Base-by-base conservation (phyloP, 2,113 vertebrate species). In the Anhinga rufa region DNA sequence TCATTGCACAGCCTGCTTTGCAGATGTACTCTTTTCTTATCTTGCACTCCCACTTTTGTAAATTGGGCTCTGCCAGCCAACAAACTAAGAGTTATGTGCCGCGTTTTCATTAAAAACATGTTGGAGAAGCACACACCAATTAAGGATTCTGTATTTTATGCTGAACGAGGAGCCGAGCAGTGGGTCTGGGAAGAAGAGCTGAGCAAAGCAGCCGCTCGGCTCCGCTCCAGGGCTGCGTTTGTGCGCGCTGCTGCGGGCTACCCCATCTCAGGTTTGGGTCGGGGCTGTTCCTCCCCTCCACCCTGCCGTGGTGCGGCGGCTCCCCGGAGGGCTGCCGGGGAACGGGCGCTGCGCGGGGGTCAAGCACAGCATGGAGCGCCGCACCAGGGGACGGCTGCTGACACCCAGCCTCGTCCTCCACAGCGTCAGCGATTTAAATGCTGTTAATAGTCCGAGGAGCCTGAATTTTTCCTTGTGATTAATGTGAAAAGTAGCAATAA, bases 81-180 rank as follows among this genome's bases (percentile, higher is more conserved):
- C 99, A 99, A 99, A 99, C 99, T 98, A 98, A 99, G 99, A 99
- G 99, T 99, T 99, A 99, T 99, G 99, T 99, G 99, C 99, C 97
- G 99, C 98, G 98, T 99, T 99, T 99, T 99, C 99, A 99, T 99
- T 99, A 99, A 99, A 99, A 99, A 99, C 99, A 99, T 99, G 99
- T 99, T 99, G 99, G 98, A 99, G 99, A 96, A 99, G 98, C 99
- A 97, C 98, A 98, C 99, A 98, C 99, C 99, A 99, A 99, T 99
- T 99, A 99, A 99, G 99, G 99, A 98, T 98, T 98, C 97, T 98
- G 98, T 99, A 97, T 98, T 99, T 99, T 98, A 98, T 98, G 98
- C 98, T 98, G 98, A 98, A 95, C 98, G 98, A 99, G 99, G 99
- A 98, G 98, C 98, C 90, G 96, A 98, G 97, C 94, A 77, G 96